phyloP scores from a whole-genome alignment of 2,888 invertebrate species.

The Andrena dorsata region DNA sequence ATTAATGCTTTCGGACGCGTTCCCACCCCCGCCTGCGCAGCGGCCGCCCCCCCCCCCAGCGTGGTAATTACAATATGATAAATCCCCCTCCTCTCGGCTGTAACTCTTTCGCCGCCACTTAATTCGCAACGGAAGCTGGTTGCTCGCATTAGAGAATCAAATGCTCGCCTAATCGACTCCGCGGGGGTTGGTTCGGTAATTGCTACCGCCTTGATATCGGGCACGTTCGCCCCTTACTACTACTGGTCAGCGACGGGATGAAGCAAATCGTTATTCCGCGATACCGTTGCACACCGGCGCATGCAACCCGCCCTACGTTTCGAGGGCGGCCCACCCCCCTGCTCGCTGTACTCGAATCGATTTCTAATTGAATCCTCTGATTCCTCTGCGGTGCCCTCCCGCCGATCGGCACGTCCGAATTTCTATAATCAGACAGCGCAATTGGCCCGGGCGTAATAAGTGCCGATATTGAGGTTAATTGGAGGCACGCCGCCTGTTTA shows the following conservation, averaged over 20 bases:
- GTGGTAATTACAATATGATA: constrained; percentile 23
- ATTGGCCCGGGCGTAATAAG: constrained; percentile 66
- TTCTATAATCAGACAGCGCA: constrained; percentile 59
- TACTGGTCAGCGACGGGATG: background rate
- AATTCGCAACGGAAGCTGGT: no score
- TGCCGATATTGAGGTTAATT: constrained; percentile 75
- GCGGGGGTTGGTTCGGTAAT: no score
- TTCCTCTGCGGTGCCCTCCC: constrained; percentile 30
- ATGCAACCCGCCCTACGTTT: background rate
- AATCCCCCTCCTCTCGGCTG: constrained; percentile 2
- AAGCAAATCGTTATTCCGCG: constrained; percentile 17
- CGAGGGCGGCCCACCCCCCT: background rate
- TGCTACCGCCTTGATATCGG: no score
- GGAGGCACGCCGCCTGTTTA: constrained; percentile 66
- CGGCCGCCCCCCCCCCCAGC: background rate
- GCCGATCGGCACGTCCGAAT: constrained; percentile 52
- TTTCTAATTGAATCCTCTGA: constrained; percentile 57
- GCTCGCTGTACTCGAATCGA: constrained; percentile 36
- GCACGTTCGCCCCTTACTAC: background rate
- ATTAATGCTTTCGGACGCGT: constrained; percentile 40
- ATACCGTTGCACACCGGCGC: constrained; percentile 3
- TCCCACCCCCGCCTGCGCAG: background rate
- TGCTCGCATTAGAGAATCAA: no score
- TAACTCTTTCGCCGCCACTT: background rate
- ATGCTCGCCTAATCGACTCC: no score